Evolutionary conservation across 1,140 invertebrate species (phyloP), one percentile per base, ranked within the genome.

Genomic region (Pollicipes pollicipes): DNA sequence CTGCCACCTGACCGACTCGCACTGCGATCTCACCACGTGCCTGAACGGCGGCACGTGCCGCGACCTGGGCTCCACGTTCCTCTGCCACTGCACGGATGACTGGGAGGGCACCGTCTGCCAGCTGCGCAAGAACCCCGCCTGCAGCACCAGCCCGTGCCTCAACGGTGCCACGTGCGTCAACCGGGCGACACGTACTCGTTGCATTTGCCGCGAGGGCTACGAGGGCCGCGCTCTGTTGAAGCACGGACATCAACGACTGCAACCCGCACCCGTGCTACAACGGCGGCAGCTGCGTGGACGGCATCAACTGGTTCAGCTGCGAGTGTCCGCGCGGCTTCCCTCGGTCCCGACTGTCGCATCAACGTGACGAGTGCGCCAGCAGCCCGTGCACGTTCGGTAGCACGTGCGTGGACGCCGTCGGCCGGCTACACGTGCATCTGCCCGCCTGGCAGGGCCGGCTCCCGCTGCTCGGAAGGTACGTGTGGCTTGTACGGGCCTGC

Each of bases 361-460:
- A 91, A 95, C 76, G 86, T 93, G 90, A 95, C 78, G 92, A 95
- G 79, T 95, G 92, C 78, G 80, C 87, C 66, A 91, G 90, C 0
- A 83, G 85, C 68, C 93, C 93, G 0, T 96, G 93, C 76, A 85
- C 88, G 76, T 95, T 96, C 78, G 91, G 91, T 4, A 93, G 91
- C 17, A 91, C 89, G 17, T 97, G 94, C 77, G 90, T 90, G 32
- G 88, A 96, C 81, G 94, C 94, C 78, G 93, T 95, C 45, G 91
- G 95, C n/a, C 73, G 94, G 91, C 0, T 95, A 93, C 77, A 95
- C 92, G 0, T 97, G 93, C 76, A 90, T 90, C 0, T 97, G 94
- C 78, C 88, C 86, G 6, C 82, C 90, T 0, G 95, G 94, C 0
- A 96, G 95, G 79, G 93, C 90, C 10, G 93, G 94, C 2, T 78